phyloP scores from a whole-genome alignment of 2,113 vertebrate genomes.

The Illadopsis cleaveri region DNA sequence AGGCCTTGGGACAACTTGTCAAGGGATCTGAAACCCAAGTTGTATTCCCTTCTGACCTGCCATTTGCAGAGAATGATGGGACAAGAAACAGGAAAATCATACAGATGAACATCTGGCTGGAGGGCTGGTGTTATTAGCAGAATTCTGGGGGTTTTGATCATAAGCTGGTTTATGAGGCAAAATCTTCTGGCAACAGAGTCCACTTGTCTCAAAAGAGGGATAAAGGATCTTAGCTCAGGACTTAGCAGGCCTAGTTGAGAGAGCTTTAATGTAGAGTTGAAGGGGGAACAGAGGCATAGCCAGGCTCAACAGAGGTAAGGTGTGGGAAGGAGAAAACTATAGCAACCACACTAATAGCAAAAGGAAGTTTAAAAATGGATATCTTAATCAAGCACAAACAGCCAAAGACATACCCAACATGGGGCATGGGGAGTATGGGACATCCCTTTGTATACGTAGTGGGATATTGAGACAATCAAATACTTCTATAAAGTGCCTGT shows the following conservation, averaged over 20 bases:
- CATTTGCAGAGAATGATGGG: not conserved
- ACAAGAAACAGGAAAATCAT: not conserved
- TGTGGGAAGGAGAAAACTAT: not conserved
- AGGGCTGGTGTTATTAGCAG: not conserved
- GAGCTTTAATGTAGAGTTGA: not conserved
- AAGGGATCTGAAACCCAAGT: not conserved
- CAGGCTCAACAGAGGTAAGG: not conserved
- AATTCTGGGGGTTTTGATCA: not conserved
- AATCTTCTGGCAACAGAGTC: not conserved
- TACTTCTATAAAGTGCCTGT: not conserved
- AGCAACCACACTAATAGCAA: not conserved
- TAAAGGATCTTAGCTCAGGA: not conserved
- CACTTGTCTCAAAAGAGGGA: not conserved
- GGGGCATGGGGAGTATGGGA: no score
- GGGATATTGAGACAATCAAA: not conserved
- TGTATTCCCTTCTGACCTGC: not conserved
- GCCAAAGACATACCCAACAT: not conserved
- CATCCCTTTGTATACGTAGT: not conserved
- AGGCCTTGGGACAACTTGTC: not conserved
- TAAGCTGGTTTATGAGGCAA: not conserved
- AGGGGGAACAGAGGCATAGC: not conserved
- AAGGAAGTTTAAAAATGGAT: not conserved
- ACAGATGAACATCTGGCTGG: not conserved
- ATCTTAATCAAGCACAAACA: not conserved
- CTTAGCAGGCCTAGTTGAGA: not conserved